Evolutionary conservation across 2,113 vertebrate species (phyloP).

Genomic region (Glareola pratincola): DNA sequence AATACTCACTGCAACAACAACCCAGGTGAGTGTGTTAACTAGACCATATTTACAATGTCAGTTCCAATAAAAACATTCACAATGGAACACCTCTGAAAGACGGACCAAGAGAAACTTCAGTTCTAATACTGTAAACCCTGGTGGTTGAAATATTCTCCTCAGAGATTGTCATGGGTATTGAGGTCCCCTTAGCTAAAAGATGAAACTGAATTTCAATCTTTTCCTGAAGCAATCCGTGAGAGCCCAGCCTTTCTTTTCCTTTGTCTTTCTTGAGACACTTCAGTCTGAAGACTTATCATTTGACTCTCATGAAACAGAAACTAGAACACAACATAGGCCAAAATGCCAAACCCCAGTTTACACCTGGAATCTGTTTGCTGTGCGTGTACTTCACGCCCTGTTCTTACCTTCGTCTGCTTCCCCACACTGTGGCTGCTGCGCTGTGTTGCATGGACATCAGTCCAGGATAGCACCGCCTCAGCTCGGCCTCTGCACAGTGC

Average conservation of each 20-base stretch:
- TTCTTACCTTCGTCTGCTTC: not conserved
- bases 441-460: not conserved
- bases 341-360: not conserved
- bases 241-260: not conserved
- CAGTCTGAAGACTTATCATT: not conserved
- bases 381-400: not conserved
- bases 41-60: not conserved
- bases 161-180: not conserved
- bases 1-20: not conserved
- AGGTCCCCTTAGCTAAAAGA: not conserved
- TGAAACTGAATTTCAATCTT: not conserved
- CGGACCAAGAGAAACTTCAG: not conserved
- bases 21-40: not conserved
- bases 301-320: not conserved
- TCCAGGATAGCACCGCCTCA: not conserved
- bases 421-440: not conserved
- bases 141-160: not conserved
- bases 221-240: not conserved
- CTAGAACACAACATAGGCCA: not conserved
- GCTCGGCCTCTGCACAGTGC: not conserved
- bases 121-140: not conserved
- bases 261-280: not conserved
- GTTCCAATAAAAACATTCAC: not conserved
- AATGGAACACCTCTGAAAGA: not conserved
- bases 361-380: not conserved